A percentile compares a stretch with the other conserved stretches of the same genome.
phyloP scores from a whole-genome alignment of 2,113 vertebrate species.

The Istiophorus platypterus region DNA sequence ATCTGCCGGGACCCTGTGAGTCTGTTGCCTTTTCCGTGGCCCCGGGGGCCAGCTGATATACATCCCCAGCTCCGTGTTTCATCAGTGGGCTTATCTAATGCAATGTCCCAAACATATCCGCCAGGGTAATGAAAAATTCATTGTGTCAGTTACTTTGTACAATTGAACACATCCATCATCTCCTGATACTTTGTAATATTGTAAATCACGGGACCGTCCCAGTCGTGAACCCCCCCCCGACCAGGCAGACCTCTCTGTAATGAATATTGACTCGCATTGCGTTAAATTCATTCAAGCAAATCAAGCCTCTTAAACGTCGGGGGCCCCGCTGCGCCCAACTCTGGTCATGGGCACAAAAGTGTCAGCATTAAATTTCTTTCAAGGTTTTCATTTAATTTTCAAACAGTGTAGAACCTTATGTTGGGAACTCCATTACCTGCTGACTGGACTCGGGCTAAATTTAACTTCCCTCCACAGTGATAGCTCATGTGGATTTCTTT shows the following conservation, averaged over 20 bases:
- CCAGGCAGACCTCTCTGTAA: constrained; percentile 57
- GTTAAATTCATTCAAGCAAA: constrained; percentile 64
- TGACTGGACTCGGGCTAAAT: constrained; percentile 62
- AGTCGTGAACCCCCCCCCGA: constrained; percentile 10
- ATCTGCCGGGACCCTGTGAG: background rate
- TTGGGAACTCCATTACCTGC: constrained; percentile 69
- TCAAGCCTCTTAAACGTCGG: constrained; percentile 51
- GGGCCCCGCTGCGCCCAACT: constrained; percentile 4
- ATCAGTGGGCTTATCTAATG: constrained; percentile 58
- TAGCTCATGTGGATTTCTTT: constrained; percentile 56
- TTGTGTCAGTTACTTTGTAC: constrained; percentile 69
- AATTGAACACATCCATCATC: constrained; percentile 74
- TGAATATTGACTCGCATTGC: constrained; percentile 69
- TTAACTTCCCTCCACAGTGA: constrained; percentile 55
- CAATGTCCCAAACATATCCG: constrained; percentile 60
- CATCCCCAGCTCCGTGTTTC: constrained; percentile 42
- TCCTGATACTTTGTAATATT: constrained; percentile 48
- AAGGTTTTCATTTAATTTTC: constrained; percentile 58
- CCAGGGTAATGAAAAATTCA: constrained; percentile 71
- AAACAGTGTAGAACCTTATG: constrained; percentile 57
- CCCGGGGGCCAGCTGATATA: constrained; percentile 18
- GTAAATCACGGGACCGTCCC: constrained; percentile 46
- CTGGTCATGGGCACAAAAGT: background rate
- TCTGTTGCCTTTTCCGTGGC: background rate
- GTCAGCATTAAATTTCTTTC: constrained; percentile 35